Conservation (phyloP, 2,888 invertebrate genomes). For the Ophonus ardosiacus region DNA sequence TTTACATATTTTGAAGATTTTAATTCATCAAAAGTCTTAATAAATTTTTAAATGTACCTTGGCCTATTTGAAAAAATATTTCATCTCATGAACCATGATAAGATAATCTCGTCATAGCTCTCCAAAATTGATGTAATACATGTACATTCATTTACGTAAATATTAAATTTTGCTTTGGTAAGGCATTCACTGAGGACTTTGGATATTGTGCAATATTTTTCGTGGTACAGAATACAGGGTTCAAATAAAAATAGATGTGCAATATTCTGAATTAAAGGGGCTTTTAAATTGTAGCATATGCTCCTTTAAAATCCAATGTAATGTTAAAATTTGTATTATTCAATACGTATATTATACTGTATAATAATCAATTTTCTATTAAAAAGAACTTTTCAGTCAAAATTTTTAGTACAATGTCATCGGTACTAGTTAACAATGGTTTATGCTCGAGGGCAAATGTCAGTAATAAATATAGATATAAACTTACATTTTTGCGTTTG, state of each 20-base stretch:
- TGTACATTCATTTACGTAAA: background rate
- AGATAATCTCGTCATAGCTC: constrained; percentile 7
- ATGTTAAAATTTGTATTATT: background rate
- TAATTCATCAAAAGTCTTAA: background rate
- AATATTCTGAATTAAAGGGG: background rate
- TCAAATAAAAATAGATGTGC: constrained; percentile 41
- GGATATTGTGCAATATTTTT: constrained; percentile 25
- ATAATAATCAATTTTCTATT: background rate
- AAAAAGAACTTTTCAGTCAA: background rate
- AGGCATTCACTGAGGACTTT: constrained; percentile 3
- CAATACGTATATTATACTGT: background rate
- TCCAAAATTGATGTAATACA: background rate
- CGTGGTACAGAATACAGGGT: constrained; percentile 11
- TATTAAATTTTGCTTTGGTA: background rate
- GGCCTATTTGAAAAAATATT: background rate
- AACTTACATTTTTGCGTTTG: constrained; percentile 72
- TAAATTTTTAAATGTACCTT: constrained; percentile 23
- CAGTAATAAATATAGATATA: constrained; percentile 10
- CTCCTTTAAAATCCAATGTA: background rate
- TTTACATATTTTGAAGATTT: background rate
- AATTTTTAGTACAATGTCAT: background rate
- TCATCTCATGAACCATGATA: constrained; percentile 4
- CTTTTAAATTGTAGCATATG: background rate
- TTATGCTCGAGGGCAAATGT: constrained; percentile 26
- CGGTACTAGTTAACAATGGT: background rate